Evolutionary conservation across 2,888 invertebrate genomes (phyloP).

Genomic region (Drosophila atripex): DNA sequence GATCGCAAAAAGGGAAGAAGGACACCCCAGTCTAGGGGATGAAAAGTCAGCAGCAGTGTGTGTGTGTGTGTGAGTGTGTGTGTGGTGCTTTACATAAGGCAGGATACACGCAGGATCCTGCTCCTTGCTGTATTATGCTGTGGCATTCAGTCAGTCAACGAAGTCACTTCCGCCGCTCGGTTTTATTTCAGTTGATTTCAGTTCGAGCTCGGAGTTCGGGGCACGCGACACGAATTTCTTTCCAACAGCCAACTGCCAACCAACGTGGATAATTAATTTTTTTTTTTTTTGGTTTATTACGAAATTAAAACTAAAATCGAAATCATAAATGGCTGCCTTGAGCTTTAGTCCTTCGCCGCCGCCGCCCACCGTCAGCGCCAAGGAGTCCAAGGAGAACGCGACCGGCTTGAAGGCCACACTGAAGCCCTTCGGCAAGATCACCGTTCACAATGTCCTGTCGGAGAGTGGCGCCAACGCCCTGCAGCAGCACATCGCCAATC

Average conservation of each 20-base stretch:
- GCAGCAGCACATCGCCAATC: slow-evolving; percentile 73
- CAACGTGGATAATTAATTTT: neutral
- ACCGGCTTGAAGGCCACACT: slow-evolving; percentile 40
- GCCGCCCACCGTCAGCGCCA: slow-evolving; percentile 28
- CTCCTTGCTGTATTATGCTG: slow-evolving; percentile 51
- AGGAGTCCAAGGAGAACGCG: slow-evolving; percentile 22
- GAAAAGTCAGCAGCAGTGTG: slow-evolving; percentile 75
- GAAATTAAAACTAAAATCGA: neutral
- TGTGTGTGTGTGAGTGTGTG: slow-evolving; percentile 44
- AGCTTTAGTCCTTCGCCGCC: slow-evolving; percentile 75
- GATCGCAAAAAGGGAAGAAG: slow-evolving; percentile 18
- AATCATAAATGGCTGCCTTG: slow-evolving; percentile 76
- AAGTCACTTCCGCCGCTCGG: slow-evolving; percentile 84
- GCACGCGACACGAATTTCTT: slow-evolving; percentile 36
- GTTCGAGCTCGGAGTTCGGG: slow-evolving; percentile 85
- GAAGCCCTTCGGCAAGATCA: slow-evolving; percentile 82
- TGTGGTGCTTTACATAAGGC: slow-evolving; percentile 47
- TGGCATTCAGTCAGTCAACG: slow-evolving; percentile 80
- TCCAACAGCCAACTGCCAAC: slow-evolving; percentile 12
- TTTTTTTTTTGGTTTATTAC: neutral
- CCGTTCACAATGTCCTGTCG: slow-evolving; percentile 80
- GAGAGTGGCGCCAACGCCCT: slow-evolving; percentile 75
- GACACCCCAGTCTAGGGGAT: slow-evolving; percentile 79
- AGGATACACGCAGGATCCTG: slow-evolving; percentile 55
- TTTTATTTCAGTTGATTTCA: slow-evolving; percentile 88